Conservation (phyloP, 2,113 vertebrate genomes). For the Chaetodon trifascialis region DNA sequence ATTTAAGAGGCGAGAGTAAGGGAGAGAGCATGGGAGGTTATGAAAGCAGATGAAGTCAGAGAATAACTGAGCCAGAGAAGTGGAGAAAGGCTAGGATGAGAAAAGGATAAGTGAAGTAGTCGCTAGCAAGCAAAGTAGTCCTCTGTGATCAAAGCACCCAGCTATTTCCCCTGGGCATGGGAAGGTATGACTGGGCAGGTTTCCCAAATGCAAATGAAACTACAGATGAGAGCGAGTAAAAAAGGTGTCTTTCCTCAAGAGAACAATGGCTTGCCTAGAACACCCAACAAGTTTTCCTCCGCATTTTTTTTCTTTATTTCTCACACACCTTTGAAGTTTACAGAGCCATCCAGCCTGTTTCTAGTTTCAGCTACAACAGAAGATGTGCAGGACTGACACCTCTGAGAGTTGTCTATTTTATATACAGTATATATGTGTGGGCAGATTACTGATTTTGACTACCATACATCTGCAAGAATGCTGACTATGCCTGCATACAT, state of each 20-base stretch:
- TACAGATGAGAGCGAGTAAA: slow-evolving; percentile 51
- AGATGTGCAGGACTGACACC: neutral
- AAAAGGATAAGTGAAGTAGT: slow-evolving; percentile 28
- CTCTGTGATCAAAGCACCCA: slow-evolving; percentile 30
- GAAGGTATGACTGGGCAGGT: slow-evolving; percentile 55
- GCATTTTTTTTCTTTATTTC: neutral
- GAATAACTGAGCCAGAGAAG: slow-evolving; percentile 41
- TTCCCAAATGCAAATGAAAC: slow-evolving; percentile 69
- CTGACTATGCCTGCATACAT: neutral
- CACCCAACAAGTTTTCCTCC: slow-evolving; percentile 13
- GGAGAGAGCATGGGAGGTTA: slow-evolving; percentile 41
- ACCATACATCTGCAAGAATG: slow-evolving; percentile 19
- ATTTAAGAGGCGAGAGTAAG: slow-evolving; percentile 61
- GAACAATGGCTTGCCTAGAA: slow-evolving; percentile 23
- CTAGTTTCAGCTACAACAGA: slow-evolving; percentile 21
- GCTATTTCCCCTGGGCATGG: slow-evolving; percentile 38
- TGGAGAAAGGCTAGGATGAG: slow-evolving; percentile 22
- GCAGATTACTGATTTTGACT: slow-evolving; percentile 23
- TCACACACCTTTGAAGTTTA: slow-evolving; percentile 44
- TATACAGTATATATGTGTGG: neutral
- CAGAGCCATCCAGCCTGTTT: slow-evolving; percentile 31
- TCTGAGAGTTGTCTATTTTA: neutral
- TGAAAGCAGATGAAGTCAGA: slow-evolving; percentile 53
- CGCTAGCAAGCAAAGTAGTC: slow-evolving; percentile 8
- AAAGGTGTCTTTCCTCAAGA: slow-evolving; percentile 29